Evolutionary conservation across 1,140 invertebrate genomes (phyloP), one percentile per base, ranked within the genome.

Genomic region (Stegodyphus dumicola): DNA sequence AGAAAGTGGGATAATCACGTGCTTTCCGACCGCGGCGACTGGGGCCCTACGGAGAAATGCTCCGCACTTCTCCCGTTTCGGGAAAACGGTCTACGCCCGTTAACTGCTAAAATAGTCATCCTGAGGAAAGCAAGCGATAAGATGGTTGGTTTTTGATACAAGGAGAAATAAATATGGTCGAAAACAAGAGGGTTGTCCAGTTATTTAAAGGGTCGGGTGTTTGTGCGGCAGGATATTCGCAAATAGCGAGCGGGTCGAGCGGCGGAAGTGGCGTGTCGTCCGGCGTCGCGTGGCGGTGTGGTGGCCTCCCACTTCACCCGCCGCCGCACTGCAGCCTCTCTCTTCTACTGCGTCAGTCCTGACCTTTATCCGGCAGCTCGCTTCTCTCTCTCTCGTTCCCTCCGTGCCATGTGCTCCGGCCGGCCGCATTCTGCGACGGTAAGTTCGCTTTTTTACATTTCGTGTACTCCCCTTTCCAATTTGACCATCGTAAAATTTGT

Each of bases 301-400:
- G 66, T 9, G 66, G 66, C n/a, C 51, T 18, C 51, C 66, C 69
- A n/a, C 51, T 51, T 76, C 60, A 51, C 77, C 67, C 67, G 48
- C 60, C 79, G 17, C 79, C 70, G 69, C 77, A 79, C 77, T 79
- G 77, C 77, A 79, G 77, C 77, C 49, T 60, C 70, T 69, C 65
- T n/a, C 64, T 65, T 18, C 75, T 64, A 79, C 67, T 84, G 80
- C 80, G 80, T 75, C 80, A 84, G 80, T 84, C 54, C 80, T 84
- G 80, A 84, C 80, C 80, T 84, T 84, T 84, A 75, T 67, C 71
- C 49, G 48, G 70, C 48, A 73, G 33, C 70, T 73, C 51, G 15
- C 51, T 49, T 10, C 70, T 73, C 70, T 52, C 48, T 9, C 70
- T 17, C 70, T 9, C 49, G 33, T 9, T 11, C 33, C 70, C 60